A percentile compares a stretch with the other conserved stretches of the same genome.
phyloP scores from a whole-genome alignment of 1,140 invertebrate species.

The Belonocnema kinseyi region DNA sequence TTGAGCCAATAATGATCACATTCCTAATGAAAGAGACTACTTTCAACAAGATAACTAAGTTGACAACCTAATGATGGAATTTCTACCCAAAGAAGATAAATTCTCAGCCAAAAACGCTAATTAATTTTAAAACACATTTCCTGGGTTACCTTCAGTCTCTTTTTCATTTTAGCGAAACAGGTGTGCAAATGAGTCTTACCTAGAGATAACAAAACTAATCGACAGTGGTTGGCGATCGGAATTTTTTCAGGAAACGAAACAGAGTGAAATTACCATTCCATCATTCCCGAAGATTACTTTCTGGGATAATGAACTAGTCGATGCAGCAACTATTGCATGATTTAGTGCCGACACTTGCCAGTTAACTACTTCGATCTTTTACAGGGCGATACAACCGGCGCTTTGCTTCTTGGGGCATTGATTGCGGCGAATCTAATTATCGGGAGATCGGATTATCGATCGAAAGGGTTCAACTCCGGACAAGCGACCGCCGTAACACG shows the following conservation, averaged over 20 bases:
- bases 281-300: not conserved
- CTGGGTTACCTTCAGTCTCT: too few species aligned
- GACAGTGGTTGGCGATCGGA: not conserved
- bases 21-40: too few species aligned
- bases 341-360: conserved; percentile 2
- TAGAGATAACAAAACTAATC: not conserved
- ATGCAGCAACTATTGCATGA: conserved; percentile 8
- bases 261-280: conserved; percentile 9
- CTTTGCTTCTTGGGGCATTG: conserved; percentile 38
- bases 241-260: not conserved
- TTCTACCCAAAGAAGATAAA: too few species aligned
- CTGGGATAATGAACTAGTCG: conserved; percentile 9
- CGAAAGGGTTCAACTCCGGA: conserved; percentile 53
- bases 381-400: conserved; percentile 10
- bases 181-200: not conserved
- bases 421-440: conserved; percentile 58
- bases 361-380: conserved; percentile 24
- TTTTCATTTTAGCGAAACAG: too few species aligned
- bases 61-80: too few species aligned
- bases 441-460: conserved; percentile 54
- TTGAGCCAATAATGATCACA: too few species aligned
- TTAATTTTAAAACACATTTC: too few species aligned
- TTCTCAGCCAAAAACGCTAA: too few species aligned
- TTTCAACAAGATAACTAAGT: too few species aligned
- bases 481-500: conserved; percentile 49